These are phyloP conservation scores for Habropoda laboriosa DNA, from an alignment of 1,140 invertebrate species.

Conservation along the genomic window DNA sequence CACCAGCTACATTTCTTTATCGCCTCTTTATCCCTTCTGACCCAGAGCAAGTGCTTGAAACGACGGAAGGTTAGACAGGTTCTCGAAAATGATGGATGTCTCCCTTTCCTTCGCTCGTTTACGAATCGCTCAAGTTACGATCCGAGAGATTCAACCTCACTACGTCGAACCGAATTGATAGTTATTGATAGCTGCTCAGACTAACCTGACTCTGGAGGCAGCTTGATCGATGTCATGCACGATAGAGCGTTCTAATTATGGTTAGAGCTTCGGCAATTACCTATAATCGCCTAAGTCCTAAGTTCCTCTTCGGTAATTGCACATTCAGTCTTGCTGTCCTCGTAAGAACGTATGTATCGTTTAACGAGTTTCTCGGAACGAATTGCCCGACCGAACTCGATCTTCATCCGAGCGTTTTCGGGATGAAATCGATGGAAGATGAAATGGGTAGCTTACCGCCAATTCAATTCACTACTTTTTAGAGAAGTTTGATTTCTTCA, in stretches of 20 bases:
- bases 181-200: slow-evolving; percentile 73
- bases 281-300: slow-evolving; percentile 68
- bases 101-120: slow-evolving; percentile 59
- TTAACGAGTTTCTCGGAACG: not conserved
- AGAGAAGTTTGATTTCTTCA: too few species aligned
- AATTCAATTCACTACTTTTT: too few species aligned
- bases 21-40: slow-evolving; percentile 63
- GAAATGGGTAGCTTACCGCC: too few species aligned
- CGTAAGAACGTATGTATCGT: slow-evolving; percentile 19
- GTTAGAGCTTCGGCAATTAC: slow-evolving; percentile 72
- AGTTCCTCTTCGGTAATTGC: slow-evolving; percentile 56
- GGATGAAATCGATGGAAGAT: too few species aligned
- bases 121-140: slow-evolving; percentile 55
- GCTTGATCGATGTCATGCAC: slow-evolving; percentile 75
- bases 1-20: slow-evolving; percentile 65
- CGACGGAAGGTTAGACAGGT: slow-evolving; percentile 65
- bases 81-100: slow-evolving; percentile 71
- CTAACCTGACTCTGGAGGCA: slow-evolving; percentile 70
- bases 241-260: slow-evolving; percentile 76
- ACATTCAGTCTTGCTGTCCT: slow-evolving; percentile 39
- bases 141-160: slow-evolving; percentile 37
- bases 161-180: slow-evolving; percentile 68
- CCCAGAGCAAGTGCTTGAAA: slow-evolving; percentile 59
- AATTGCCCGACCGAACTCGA: too few species aligned
- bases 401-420: too few species aligned